Evolutionary conservation across 1,140 invertebrate genomes (phyloP).

Genomic region (Brachionus rotundiformis): DNA sequence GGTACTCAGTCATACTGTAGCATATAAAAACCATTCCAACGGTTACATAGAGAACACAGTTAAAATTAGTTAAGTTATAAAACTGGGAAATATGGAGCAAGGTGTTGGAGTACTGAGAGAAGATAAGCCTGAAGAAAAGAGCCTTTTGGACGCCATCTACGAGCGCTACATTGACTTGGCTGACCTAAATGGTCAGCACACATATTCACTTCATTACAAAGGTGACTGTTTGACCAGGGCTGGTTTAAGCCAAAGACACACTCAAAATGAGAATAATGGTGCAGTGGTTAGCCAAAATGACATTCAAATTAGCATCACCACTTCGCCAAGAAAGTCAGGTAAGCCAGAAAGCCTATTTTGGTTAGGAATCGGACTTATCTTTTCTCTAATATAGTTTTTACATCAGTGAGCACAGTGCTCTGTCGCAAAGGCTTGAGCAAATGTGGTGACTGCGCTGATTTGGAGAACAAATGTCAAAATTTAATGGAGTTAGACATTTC

Average conservation of each 20-base stretch:
- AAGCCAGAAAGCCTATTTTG: no score
- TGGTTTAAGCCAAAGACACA: background rate
- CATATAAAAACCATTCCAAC: background rate
- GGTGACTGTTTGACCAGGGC: background rate
- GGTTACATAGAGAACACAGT: background rate
- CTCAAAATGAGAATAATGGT: background rate
- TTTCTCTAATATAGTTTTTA: background rate
- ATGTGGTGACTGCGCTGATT: constrained; percentile 9
- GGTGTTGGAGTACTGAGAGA: background rate
- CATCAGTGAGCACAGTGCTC: background rate
- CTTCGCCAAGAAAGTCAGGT: constrained; percentile 32
- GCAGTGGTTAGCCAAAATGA: background rate
- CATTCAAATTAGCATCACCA: constrained; percentile 6
- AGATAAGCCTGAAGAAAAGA: background rate
- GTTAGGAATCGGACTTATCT: no score
- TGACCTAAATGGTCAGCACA: constrained; percentile 31
- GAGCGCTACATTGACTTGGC: constrained; percentile 13
- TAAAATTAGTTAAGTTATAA: constrained; percentile 18
- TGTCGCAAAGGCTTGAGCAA: background rate
- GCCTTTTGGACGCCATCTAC: constrained; percentile 21
- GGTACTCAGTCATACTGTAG: background rate
- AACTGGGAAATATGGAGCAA: background rate
- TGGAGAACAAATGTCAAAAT: constrained; percentile 25
- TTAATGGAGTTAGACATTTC: constrained; percentile 32
- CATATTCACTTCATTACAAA: constrained; percentile 38